A percentile compares a stretch with the other conserved stretches of the same genome.
phyloP scores from a whole-genome alignment of 1,140 invertebrate genomes.

The Zaprionus inermis region DNA sequence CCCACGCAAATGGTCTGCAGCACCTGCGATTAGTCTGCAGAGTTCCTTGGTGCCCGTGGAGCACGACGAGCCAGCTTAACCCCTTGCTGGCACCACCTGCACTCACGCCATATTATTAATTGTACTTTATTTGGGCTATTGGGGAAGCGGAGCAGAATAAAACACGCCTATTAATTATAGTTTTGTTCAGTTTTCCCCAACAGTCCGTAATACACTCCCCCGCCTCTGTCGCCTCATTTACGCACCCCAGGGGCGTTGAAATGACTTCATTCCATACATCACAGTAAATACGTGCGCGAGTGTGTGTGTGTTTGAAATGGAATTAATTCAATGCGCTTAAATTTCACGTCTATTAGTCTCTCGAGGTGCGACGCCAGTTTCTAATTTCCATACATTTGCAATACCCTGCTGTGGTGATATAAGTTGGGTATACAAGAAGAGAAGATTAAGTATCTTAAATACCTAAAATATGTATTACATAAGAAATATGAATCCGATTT shows the following conservation, averaged over 20 bases:
- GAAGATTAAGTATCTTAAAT: background rate
- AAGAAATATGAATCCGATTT: background rate
- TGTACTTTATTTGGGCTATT: conserved; percentile 57
- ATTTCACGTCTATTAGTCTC: conserved; percentile 81
- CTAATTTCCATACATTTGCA: conserved; percentile 69
- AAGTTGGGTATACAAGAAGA: background rate
- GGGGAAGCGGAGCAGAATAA: conserved; percentile 64
- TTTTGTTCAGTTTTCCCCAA: conserved; percentile 54
- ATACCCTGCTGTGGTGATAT: background rate
- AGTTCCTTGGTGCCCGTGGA: background rate
- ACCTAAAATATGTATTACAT: background rate
- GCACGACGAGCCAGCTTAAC: conserved; percentile 38
- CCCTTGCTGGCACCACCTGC: conserved; percentile 41
- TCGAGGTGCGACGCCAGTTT: conserved; percentile 60
- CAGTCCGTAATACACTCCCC: too few species aligned
- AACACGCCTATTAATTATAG: conserved; percentile 79
- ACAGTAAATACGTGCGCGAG: conserved; percentile 1
- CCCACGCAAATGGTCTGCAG: conserved; percentile 48
- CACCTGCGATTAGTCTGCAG: conserved; percentile 38
- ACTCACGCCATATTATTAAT: conserved; percentile 71
- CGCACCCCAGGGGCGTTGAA: conserved; percentile 30
- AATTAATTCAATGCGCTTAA: conserved; percentile 82
- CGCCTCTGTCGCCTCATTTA: background rate
- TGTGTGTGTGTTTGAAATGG: conserved; percentile 27
- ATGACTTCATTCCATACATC: conserved; percentile 66